These are phyloP conservation scores for Halocaridina rubra DNA, from an alignment of 2,888 invertebrate species.

Conservation along the genomic window DNA sequence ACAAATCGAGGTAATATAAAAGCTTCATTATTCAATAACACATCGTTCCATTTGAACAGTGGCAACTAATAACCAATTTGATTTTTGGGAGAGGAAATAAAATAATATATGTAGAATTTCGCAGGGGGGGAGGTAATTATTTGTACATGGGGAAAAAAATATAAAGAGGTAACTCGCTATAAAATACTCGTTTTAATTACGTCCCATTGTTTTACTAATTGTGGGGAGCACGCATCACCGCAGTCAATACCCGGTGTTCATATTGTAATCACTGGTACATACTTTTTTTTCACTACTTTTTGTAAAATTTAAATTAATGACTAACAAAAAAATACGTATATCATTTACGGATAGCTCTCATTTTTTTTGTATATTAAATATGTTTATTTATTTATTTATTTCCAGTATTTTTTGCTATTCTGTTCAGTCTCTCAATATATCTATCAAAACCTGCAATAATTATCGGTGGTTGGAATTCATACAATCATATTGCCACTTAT, in stretches of 20 bases:
- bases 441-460: neutral
- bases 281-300: too few relatives aligned
- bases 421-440: neutral
- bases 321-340: neutral
- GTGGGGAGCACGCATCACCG: slow-evolving; percentile 19
- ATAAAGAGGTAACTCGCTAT: neutral
- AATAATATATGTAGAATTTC: neutral
- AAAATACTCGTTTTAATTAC: slow-evolving; percentile 42
- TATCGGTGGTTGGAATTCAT: neutral
- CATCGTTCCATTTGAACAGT: neutral
- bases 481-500: neutral
- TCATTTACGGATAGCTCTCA: too few relatives aligned
- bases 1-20: too few relatives aligned
- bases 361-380: neutral
- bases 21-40: neutral
- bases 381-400: too few relatives aligned
- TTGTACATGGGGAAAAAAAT: neutral
- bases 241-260: slow-evolving; percentile 17
- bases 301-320: neutral
- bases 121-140: neutral
- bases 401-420: too few relatives aligned
- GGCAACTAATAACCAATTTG: neutral
- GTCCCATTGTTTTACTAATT: slow-evolving; percentile 48
- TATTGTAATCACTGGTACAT: neutral
- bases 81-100: neutral